A percentile compares a stretch with the other conserved stretches of the same genome.
phyloP scores from a whole-genome alignment of 2,888 invertebrate genomes.

The Diarsia rubi region DNA sequence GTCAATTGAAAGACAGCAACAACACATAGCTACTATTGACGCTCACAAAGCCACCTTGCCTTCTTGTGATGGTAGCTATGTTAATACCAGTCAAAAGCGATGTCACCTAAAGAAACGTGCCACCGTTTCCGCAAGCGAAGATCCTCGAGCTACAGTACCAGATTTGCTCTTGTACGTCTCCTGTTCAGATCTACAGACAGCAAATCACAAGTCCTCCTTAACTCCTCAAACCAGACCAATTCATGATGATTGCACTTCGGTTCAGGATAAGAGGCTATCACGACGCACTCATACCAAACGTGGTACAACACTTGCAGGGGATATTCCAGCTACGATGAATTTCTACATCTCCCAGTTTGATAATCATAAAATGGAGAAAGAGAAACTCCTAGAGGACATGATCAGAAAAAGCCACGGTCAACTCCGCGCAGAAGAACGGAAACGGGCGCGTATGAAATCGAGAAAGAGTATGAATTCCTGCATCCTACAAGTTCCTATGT shows the following conservation, averaged over 20 bases:
- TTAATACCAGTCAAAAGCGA: not conserved
- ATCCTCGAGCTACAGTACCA: not conserved
- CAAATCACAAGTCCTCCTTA: not conserved
- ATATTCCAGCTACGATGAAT: not conserved
- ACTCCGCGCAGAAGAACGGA: not conserved
- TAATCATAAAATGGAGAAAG: not conserved
- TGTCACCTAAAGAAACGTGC: not conserved
- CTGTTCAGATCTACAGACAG: not conserved
- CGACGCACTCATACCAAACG: not conserved
- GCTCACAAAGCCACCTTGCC: not conserved
- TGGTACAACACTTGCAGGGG: no score
- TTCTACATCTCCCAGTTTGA: not conserved
- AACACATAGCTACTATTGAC: not conserved
- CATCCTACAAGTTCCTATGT: not conserved
- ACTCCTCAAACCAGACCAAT: not conserved
- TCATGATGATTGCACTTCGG: not conserved
- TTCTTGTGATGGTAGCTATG: not conserved
- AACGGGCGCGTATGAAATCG: not conserved
- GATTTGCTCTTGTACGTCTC: not conserved
- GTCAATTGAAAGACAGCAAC: not conserved
- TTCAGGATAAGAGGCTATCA: not conserved
- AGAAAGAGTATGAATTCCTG: not conserved
- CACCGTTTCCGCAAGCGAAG: not conserved
- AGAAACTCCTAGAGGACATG: not conserved
- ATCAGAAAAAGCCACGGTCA: not conserved